Base-by-base conservation (phyloP, 2,797 vertebrate genomes). In the Ispidina picta region DNA sequence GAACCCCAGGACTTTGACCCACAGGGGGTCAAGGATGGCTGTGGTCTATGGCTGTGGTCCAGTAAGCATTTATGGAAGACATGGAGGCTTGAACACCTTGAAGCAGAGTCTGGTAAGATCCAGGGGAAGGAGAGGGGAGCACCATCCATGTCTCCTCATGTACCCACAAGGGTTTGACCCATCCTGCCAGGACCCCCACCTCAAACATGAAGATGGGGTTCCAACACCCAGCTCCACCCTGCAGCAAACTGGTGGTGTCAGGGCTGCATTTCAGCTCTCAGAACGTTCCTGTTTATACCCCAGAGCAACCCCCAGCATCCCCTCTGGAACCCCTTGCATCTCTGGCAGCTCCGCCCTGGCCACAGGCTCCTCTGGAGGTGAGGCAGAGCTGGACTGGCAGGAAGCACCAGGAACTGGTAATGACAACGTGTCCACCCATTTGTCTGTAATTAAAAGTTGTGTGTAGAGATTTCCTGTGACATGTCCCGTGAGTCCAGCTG, bases 391-490 rank as follows among this genome's bases (percentile, higher is more conserved):
- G 25, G 69, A 5, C 65, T 74, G 90, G 75, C 82, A 65, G 78
- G 55, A 26, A 71, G 75, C 75, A 17, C 4, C 0, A 0, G 63
- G 82, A 73, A 85, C 87, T 51, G 83, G 70, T 51, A 55, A 59
- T 76, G 73, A 66, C 66, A 25, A 18, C 15, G 33, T 91, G 96
- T 87, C 95, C 94, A 70, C 88, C 86, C 94, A 72, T 96, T 96
- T 97, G 96, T 97, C 96, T 95, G 96, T 94, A 96, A 97, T 97
- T 97, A 97, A 96, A 96, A 97, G 95, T 94, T 90, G 90, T 95
- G 95, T 97, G 95, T 96, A 84, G 95, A 95, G 94, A 96, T 95
- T 97, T 96, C 96, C 96, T 95, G 92, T 86, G 96, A 97, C 96
- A 97, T 9, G 92, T 97, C 97, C 97, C 97, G 20, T 11, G 97